Conservation (phyloP, 2,113 vertebrate genomes). For the Crotalus helleri region DNA sequence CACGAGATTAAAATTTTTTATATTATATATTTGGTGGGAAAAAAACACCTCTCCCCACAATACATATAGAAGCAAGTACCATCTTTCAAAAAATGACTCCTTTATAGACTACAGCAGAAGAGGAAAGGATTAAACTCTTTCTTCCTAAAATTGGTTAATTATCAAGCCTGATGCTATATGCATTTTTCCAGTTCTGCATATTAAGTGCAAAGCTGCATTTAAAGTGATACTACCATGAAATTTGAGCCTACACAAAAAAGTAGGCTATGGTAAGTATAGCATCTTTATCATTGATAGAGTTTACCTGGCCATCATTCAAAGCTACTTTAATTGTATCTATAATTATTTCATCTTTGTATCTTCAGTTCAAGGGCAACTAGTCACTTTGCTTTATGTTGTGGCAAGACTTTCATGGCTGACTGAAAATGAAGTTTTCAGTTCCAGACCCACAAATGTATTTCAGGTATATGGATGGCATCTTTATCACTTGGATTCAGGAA, state of each 20-base stretch:
- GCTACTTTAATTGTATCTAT: background rate
- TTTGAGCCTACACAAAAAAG: background rate
- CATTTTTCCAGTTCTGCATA: background rate
- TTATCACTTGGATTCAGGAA: background rate
- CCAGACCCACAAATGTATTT: background rate
- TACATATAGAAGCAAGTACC: background rate
- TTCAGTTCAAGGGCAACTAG: background rate
- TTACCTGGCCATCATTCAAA: background rate
- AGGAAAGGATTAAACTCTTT: background rate
- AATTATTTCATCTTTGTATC: background rate
- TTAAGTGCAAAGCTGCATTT: background rate
- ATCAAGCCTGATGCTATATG: background rate
- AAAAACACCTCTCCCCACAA: background rate
- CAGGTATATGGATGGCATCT: background rate
- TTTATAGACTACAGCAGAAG: background rate
- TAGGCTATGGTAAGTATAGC: background rate
- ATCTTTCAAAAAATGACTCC: background rate
- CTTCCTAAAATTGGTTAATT: background rate
- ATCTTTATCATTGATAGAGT: background rate
- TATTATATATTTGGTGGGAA: background rate
- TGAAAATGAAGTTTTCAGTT: background rate
- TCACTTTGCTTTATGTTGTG: background rate
- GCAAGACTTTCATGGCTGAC: background rate
- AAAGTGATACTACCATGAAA: background rate
- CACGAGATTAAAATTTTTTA: background rate